These are phyloP conservation scores for Diploptera punctata DNA, from an alignment of 2,888 invertebrate species.

Conservation along the genomic window DNA sequence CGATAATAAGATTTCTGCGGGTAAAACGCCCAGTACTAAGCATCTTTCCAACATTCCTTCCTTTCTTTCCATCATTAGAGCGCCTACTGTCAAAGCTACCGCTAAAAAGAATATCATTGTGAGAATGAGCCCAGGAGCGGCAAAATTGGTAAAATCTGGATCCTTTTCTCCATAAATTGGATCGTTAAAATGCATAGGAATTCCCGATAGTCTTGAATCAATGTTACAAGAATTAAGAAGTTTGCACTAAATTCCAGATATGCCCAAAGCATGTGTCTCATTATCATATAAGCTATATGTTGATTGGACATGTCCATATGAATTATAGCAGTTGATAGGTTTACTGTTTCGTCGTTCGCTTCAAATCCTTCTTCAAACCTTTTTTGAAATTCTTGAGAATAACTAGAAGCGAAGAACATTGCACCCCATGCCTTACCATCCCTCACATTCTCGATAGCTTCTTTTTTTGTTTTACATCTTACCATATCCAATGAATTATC, in stretches of 20 bases:
- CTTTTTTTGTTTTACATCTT: too few relatives aligned
- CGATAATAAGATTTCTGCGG: slow-evolving; percentile 84
- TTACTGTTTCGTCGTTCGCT: slow-evolving; percentile 64
- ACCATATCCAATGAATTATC: slow-evolving; percentile 58
- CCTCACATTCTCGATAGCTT: slow-evolving; percentile 70
- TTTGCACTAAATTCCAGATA: too few relatives aligned
- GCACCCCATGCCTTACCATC: slow-evolving; percentile 79
- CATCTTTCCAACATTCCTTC: slow-evolving; percentile 91
- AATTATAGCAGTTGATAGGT: slow-evolving; percentile 70
- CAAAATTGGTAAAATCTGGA: slow-evolving; percentile 93
- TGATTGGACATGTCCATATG: slow-evolving; percentile 87
- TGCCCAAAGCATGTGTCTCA: too few relatives aligned
- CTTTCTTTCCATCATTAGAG: slow-evolving; percentile 87
- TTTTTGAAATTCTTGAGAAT: slow-evolving; percentile 69
- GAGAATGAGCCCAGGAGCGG: slow-evolving; percentile 90
- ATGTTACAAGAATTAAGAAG: too few relatives aligned
- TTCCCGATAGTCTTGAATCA: too few relatives aligned
- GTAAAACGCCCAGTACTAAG: slow-evolving; percentile 80
- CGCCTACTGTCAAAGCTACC: slow-evolving; percentile 89
- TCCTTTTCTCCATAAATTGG: slow-evolving; percentile 78
- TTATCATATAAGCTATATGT: slow-evolving; percentile 45
- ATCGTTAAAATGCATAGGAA: slow-evolving; percentile 64
- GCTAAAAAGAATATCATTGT: slow-evolving; percentile 94
- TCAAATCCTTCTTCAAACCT: slow-evolving; percentile 66
- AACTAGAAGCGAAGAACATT: slow-evolving; percentile 76